phyloP scores from a whole-genome alignment of 2,113 vertebrate genomes.

The Cinclus cinclus region DNA sequence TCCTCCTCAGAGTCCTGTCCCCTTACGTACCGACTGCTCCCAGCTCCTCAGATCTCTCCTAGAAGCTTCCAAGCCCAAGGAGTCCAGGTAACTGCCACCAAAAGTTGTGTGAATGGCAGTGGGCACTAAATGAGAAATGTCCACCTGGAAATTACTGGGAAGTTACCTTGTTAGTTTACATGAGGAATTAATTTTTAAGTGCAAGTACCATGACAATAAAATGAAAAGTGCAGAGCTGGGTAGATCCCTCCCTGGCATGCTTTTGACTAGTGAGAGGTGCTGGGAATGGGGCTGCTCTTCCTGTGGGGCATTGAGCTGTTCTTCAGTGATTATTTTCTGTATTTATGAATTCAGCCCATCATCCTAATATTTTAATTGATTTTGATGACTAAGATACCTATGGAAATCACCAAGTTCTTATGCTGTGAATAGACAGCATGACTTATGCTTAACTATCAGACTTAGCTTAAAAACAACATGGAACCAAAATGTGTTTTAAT shows the following conservation, averaged over 20 bases:
- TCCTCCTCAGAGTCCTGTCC: not conserved
- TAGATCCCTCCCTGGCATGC: not conserved
- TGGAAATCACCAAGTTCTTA: not conserved
- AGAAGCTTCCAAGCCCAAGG: not conserved
- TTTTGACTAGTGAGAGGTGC: not conserved
- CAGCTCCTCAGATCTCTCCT: not conserved
- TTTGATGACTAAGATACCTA: not conserved
- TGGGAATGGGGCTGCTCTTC: not conserved
- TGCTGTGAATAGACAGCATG: not conserved
- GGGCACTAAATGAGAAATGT: not conserved
- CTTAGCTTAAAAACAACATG: not conserved
- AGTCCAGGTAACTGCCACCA: not conserved
- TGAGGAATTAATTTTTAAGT: not conserved
- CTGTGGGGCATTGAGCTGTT: not conserved
- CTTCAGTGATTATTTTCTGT: not conserved
- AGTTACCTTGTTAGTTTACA: not conserved
- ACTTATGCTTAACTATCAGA: not conserved
- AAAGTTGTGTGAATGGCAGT: not conserved
- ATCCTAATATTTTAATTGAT: not conserved
- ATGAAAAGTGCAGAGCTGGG: not conserved
- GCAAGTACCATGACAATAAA: conserved; percentile 19
- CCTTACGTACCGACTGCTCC: not conserved
- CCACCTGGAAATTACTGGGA: not conserved
- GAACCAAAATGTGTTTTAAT: not conserved
- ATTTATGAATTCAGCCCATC: not conserved